Evolutionary conservation across 1,140 invertebrate genomes (phyloP).

Genomic region (Micrasema minimum): DNA sequence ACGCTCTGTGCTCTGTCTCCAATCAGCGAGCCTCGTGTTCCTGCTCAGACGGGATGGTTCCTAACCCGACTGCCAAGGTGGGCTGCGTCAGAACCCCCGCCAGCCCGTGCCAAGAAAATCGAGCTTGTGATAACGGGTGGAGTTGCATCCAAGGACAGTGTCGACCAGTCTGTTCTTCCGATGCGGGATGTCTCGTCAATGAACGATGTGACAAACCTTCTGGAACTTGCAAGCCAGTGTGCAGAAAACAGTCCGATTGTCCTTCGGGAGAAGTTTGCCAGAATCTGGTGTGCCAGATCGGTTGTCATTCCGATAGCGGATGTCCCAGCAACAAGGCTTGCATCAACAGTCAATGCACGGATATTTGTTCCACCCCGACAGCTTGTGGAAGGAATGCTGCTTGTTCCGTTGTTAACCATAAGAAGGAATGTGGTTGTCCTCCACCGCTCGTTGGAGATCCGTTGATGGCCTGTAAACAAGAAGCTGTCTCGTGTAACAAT

Average conservation of each 20-base stretch:
- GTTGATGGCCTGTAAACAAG: constrained; percentile 76
- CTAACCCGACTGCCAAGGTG: constrained; percentile 84
- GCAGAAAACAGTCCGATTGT: constrained; percentile 82
- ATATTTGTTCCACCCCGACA: constrained; percentile 78
- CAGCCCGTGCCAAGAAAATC: constrained; percentile 75
- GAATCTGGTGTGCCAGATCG: constrained; percentile 78
- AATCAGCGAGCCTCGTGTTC: constrained; percentile 86
- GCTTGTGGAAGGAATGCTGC: constrained; percentile 86
- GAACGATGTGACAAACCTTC: constrained; percentile 74
- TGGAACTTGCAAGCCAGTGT: constrained; percentile 77
- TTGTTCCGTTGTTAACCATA: constrained; percentile 77
- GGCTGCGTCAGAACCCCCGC: constrained; percentile 83
- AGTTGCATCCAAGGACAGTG: constrained; percentile 79
- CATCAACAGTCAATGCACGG: constrained; percentile 78
- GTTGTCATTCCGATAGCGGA: constrained; percentile 83
- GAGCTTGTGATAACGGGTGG: constrained; percentile 75
- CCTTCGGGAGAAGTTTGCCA: constrained; percentile 86
- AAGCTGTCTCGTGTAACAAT: constrained; percentile 70
- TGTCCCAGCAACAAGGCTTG: constrained; percentile 78
- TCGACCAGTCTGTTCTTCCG: constrained; percentile 78
- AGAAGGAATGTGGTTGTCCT: constrained; percentile 79
- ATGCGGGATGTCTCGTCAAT: constrained; percentile 80
- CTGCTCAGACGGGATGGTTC: constrained; percentile 80
- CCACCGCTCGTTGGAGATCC: constrained; percentile 79
- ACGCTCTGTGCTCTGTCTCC: constrained; percentile 81